phyloP scores from a whole-genome alignment of 2,888 invertebrate genomes.

The Formica aserva region DNA sequence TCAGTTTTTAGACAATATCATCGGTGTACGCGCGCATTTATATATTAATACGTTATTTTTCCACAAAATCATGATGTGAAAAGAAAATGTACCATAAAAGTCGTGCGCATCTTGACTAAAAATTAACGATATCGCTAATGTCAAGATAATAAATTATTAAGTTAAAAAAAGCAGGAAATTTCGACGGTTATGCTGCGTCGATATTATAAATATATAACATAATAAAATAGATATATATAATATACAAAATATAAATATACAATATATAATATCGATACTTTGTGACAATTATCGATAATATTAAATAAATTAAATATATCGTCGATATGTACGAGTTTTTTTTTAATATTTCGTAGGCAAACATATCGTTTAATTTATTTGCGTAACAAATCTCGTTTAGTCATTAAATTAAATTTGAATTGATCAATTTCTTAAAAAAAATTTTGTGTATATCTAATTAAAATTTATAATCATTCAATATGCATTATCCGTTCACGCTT shows the following conservation, averaged over 20 bases:
- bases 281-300: neutral
- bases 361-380: neutral
- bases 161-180: neutral
- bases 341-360: neutral
- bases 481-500: neutral
- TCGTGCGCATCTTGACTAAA: neutral
- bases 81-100: neutral
- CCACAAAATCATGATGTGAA: neutral
- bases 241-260: neutral
- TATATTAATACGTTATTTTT: neutral
- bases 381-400: neutral
- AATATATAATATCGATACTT: neutral
- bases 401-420: neutral
- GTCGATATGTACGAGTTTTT: neutral
- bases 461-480: neutral
- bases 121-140: neutral
- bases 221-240: neutral
- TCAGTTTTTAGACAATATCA: neutral
- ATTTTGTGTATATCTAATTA: neutral
- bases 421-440: neutral
- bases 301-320: neutral
- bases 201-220: neutral
- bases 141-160: neutral
- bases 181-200: neutral
- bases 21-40: neutral